Conservation (phyloP, 2,888 invertebrate genomes). For the Ernsta delagoae region DNA sequence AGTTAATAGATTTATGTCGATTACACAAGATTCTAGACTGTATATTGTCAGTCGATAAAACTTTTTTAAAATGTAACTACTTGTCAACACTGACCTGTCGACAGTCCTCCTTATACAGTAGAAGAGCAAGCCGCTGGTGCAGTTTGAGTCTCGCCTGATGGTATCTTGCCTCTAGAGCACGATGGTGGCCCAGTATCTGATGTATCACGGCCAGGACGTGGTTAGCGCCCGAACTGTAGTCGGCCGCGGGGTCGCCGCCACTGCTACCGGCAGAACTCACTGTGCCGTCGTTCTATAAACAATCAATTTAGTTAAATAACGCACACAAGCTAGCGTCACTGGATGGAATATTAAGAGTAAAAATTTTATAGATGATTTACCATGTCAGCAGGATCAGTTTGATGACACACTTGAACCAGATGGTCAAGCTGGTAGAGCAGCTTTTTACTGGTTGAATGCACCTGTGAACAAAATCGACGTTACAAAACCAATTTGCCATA, state of each 20-base stretch:
- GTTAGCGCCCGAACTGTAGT: slow-evolving; percentile 98
- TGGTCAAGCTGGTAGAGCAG: slow-evolving; percentile 97
- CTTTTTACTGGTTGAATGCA: slow-evolving; percentile 98
- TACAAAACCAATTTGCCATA: too few relatives aligned
- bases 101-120: slow-evolving; percentile 98
- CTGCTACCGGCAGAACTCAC: slow-evolving; percentile 86
- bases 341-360: too few relatives aligned
- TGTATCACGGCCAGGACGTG: slow-evolving; percentile 98
- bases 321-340: too few relatives aligned
- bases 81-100: slow-evolving; percentile 88
- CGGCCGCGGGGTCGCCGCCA: slow-evolving; percentile 94
- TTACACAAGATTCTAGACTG: too few relatives aligned
- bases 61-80: too few relatives aligned
- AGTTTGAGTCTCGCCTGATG: slow-evolving; percentile 97
- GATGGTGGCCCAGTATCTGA: slow-evolving; percentile 97
- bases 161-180: slow-evolving; percentile 97
- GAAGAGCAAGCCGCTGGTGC: slow-evolving; percentile 96
- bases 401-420: slow-evolving; percentile 97
- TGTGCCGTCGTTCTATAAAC: slow-evolving; percentile 66
- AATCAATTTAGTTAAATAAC: too few relatives aligned
- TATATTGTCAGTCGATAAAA: too few relatives aligned
- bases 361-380: too few relatives aligned
- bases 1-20: too few relatives aligned
- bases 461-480: slow-evolving; percentile 85
- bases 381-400: slow-evolving; percentile 90